Percentiles rank a stretch among this genome's conserved stretches.
Conservation (phyloP, 2,113 vertebrate species). For the Gambusia affinis region DNA sequence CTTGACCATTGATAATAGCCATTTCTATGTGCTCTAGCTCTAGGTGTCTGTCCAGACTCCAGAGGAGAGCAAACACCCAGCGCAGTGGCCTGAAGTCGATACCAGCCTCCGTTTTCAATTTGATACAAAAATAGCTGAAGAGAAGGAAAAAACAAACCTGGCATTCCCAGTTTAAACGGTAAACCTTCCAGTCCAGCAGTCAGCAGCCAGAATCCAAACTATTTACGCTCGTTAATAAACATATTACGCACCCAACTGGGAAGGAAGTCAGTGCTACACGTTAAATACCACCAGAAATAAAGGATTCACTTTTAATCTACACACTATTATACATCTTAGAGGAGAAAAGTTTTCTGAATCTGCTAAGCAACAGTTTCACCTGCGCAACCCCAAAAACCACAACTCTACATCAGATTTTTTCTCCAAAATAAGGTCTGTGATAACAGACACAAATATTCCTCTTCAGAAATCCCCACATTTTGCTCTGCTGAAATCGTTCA, state of each 20-base stretch:
- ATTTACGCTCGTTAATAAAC: not conserved
- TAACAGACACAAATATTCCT: not conserved
- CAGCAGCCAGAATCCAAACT: not conserved
- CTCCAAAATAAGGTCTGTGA: not conserved
- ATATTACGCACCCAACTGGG: not conserved
- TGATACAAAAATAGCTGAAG: not conserved
- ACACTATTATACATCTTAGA: not conserved
- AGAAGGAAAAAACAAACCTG: not conserved
- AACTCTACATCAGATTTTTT: not conserved
- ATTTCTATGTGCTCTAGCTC: not conserved
- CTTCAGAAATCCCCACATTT: not conserved
- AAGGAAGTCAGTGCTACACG: fast-evolving
- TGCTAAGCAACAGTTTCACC: not conserved
- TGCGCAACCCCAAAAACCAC: not conserved
- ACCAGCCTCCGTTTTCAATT: not conserved
- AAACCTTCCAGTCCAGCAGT: not conserved
- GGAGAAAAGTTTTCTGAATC: not conserved
- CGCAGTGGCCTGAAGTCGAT: not conserved
- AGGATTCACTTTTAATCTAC: not conserved
- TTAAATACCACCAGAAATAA: not conserved
- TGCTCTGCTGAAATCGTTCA: not conserved
- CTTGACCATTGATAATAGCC: not conserved
- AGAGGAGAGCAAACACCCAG: not conserved
- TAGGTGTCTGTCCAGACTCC: not conserved
- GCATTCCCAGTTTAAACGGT: not conserved